A percentile compares a stretch with the other conserved stretches of the same genome.
These are phyloP conservation scores for Polyommatus icarus DNA, from an alignment of 2,888 invertebrate species.

Conservation along the genomic window DNA sequence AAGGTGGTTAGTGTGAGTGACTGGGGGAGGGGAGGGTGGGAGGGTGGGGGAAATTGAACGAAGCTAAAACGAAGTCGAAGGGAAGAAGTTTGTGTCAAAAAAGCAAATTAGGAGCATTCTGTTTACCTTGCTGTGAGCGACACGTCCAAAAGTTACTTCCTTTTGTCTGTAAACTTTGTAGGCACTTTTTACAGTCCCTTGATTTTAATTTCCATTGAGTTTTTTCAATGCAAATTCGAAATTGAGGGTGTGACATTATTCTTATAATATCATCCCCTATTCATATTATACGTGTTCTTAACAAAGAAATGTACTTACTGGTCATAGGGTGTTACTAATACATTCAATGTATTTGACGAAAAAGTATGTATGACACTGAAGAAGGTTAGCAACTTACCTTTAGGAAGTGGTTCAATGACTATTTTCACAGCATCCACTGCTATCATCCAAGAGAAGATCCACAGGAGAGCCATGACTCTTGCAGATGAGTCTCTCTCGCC, in stretches of 20 bases:
- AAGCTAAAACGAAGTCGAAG: conserved; percentile 74
- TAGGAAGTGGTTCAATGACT: conserved; percentile 76
- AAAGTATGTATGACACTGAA: not conserved
- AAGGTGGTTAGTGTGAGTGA: conserved; percentile 62
- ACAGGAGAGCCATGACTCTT: conserved; percentile 59
- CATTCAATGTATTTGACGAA: no score
- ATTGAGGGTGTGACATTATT: not conserved
- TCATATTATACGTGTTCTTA: no score
- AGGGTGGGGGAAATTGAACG: conserved; percentile 77
- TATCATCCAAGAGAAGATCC: conserved; percentile 60
- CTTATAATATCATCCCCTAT: no score
- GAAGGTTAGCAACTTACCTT: conserved; percentile 60
- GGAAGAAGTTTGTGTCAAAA: conserved; percentile 59
- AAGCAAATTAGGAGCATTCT: conserved; percentile 69
- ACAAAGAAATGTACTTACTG: no score
- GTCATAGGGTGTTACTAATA: no score
- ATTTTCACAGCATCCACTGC: conserved; percentile 69
- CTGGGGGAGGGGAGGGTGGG: conserved; percentile 67
- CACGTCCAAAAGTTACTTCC: conserved; percentile 43
- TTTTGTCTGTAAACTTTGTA: conserved; percentile 36
- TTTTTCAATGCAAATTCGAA: not conserved
- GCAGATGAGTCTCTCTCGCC: conserved; percentile 52
- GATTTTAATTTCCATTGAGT: conserved; percentile 18
- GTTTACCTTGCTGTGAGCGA: conserved; percentile 56
- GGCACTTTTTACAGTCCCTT: conserved; percentile 36